A percentile compares a stretch with the other conserved stretches of the same genome.
Conservation (phyloP, 2,797 vertebrate species). For the Limnodromus scolopaceus region DNA sequence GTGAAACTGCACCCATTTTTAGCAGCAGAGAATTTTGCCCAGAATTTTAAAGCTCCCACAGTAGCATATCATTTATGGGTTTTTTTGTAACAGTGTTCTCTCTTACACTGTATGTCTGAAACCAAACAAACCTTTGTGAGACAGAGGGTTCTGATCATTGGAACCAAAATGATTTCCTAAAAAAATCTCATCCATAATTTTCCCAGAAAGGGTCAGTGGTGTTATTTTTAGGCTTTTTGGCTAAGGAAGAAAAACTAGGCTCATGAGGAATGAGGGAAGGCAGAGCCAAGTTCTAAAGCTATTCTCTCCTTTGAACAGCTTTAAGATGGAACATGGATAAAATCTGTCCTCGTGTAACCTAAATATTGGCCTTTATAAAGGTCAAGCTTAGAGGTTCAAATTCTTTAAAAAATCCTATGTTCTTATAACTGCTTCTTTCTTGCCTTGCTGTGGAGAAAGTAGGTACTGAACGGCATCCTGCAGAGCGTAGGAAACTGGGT, state of each 20-base stretch:
- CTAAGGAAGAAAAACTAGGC: neutral
- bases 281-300: neutral
- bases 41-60: neutral
- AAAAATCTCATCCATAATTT: neutral
- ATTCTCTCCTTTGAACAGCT: neutral
- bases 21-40: neutral
- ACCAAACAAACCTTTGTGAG: neutral
- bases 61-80: neutral
- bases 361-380: neutral
- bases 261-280: neutral
- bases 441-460: neutral
- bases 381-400: neutral
- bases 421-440: neutral
- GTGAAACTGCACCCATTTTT: neutral
- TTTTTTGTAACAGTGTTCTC: neutral
- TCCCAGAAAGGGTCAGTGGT: neutral
- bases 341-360: neutral
- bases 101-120: neutral
- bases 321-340: neutral
- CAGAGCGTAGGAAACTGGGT: fast-evolving
- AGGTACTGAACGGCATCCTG: neutral
- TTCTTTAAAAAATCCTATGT: neutral
- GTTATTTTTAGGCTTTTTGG: neutral
- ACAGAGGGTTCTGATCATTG: neutral
- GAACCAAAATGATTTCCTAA: neutral